These are phyloP conservation scores for Cheilosia impressa DNA, from an alignment of 2,888 invertebrate species.

Conservation along the genomic window DNA sequence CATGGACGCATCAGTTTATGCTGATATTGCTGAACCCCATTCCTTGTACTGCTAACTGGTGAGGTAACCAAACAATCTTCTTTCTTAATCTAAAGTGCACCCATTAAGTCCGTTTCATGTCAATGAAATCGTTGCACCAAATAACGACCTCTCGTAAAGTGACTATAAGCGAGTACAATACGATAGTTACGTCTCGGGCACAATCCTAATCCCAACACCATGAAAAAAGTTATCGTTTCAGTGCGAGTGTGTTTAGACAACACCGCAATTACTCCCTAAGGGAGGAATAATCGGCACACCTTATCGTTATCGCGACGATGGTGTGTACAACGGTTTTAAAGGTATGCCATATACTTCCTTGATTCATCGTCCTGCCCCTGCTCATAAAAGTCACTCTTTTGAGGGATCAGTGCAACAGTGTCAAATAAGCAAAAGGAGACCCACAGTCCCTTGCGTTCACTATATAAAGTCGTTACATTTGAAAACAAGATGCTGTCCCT, in stretches of 20 bases:
- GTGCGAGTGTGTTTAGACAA: neutral
- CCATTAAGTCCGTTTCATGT: conserved; percentile 27
- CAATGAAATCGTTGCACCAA: conserved; percentile 40
- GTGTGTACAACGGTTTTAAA: conserved; percentile 4
- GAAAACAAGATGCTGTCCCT: conserved; percentile 19
- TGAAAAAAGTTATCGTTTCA: conserved; percentile 13
- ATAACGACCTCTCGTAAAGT: conserved; percentile 37
- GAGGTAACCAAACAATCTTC: neutral
- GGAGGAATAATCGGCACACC: conserved; percentile 44
- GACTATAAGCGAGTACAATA: neutral
- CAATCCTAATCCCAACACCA: conserved; percentile 36
- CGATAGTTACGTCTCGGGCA: conserved; percentile 5
- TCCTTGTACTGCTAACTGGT: neutral
- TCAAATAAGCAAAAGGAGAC: conserved; percentile 1
- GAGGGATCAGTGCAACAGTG: conserved; percentile 42
- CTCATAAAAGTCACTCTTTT: conserved; percentile 15
- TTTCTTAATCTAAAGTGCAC: conserved; percentile 12
- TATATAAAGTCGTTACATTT: conserved; percentile 17
- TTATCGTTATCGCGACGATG: conserved; percentile 28
- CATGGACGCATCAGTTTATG: neutral
- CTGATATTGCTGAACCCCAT: neutral
- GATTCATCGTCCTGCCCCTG: neutral
- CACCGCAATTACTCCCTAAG: conserved; percentile 48
- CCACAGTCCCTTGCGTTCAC: neutral
- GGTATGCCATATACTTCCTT: neutral